Percentiles rank a stretch among this genome's conserved stretches.
Conservation (phyloP, 2,113 vertebrate genomes). For the Colinus virginianus region DNA sequence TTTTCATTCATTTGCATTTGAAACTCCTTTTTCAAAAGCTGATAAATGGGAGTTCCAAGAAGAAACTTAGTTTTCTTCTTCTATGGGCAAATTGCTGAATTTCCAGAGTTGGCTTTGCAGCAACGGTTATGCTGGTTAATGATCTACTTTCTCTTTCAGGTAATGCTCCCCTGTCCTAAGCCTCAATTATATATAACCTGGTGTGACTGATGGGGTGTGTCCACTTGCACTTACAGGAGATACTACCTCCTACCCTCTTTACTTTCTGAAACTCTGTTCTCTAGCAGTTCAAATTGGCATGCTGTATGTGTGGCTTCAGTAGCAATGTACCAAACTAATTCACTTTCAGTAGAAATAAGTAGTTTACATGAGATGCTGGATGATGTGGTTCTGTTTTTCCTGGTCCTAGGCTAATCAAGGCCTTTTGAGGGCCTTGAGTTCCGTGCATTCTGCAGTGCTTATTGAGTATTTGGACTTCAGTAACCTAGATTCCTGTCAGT, state of each 20-base stretch:
- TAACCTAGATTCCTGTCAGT: background rate
- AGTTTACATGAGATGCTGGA: background rate
- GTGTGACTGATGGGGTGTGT: accelerated
- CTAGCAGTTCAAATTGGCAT: background rate
- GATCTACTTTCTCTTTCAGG: background rate
- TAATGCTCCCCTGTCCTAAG: background rate
- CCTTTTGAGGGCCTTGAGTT: background rate
- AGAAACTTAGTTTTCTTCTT: background rate
- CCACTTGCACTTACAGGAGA: background rate
- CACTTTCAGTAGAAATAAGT: background rate
- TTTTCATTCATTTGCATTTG: background rate
- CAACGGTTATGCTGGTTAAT: background rate
- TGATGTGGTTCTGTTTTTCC: background rate
- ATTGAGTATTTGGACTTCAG: background rate
- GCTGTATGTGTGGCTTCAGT: background rate
- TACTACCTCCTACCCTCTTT: background rate
- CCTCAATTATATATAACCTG: background rate
- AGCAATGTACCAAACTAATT: background rate
- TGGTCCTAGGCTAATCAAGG: background rate
- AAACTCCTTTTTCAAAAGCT: background rate
- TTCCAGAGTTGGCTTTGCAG: background rate
- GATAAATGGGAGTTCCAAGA: background rate
- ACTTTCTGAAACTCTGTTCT: background rate
- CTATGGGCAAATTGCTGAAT: background rate
- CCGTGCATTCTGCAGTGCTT: background rate